Conservation (phyloP, 92 coral and sea anemone species). For the Zoanthus gigantus region DNA sequence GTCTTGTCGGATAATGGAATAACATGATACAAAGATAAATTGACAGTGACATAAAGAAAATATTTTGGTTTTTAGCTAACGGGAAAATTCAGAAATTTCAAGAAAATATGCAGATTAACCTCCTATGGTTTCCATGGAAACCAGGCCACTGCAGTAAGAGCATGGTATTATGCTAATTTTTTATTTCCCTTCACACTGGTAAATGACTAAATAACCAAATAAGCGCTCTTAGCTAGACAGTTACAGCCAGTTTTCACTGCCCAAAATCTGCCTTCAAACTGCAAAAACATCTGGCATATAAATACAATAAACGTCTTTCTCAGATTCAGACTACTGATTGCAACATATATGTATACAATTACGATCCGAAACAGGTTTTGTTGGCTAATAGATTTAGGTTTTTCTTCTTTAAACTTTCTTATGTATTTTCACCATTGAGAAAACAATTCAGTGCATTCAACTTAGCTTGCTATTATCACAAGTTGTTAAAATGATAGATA, state of each 20-base stretch:
- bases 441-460: too few relatives aligned
- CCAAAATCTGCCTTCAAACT: slow-evolving; percentile 13
- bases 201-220: slow-evolving; percentile 7
- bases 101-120: slow-evolving; percentile 6
- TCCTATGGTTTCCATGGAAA: slow-evolving; percentile 9
- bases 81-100: not conserved
- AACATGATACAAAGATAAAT: slow-evolving; percentile 1
- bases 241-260: slow-evolving; percentile 12
- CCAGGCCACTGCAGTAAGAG: not conserved
- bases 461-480: too few relatives aligned
- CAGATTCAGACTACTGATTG: too few relatives aligned
- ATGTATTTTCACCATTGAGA: too few relatives aligned
- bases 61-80: slow-evolving; percentile 2
- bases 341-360: too few relatives aligned
- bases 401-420: too few relatives aligned
- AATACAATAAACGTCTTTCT: too few relatives aligned
- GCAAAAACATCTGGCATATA: slow-evolving; percentile 17
- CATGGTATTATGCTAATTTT: slow-evolving; percentile 12
- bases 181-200: slow-evolving; percentile 7
- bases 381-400: too few relatives aligned
- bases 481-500: too few relatives aligned
- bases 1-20: slow-evolving; percentile 26
- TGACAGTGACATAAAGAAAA: not conserved
- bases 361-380: too few relatives aligned
- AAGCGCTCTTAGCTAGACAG: not conserved